Evolutionary conservation across 2,797 vertebrate genomes (phyloP), one percentile per base, ranked within the genome.

Genomic region (Sarcophilus harrisii): DNA sequence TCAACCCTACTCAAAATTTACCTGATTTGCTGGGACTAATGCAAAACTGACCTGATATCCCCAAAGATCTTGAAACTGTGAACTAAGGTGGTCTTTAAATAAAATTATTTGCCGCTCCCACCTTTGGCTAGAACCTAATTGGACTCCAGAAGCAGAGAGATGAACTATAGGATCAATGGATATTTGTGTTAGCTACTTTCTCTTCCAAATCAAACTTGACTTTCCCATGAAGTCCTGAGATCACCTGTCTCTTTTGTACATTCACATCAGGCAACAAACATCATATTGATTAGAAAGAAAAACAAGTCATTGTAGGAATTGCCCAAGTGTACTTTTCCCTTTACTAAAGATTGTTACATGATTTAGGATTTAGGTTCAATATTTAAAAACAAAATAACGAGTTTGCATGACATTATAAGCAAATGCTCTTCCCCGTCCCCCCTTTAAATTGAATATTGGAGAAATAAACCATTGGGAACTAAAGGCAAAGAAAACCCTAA

Each of bases 361-460:
- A 94, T 97, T 94, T 59, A n/a, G 30, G 21, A 81, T 45, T 87
- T 49, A 45, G 9, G 3, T 87, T 49, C 73, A 49, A 49, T 45
- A 81, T 90, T 0, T 0, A 24, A 55, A 30, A 27, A 92, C 28
- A 59, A 8, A 92, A 49, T n/a, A 90, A 21, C 30, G 4, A 62
- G n/a, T 90, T 87, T 52, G 57, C 38, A 30, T 6, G 66, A 14
- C 16, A 90, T 27, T 45, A 38, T 91, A 30, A 90, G 24, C 45
- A 13, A n/a, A 49, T 59, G 27, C 38, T 93, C 13, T 12, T 57
- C 18, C 14, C 38, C 4, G 92, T 6, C 2, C 49, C 3, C 38
- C 13, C 91, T 96, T 62, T 87, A 59, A 91, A 90, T 14, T 94
- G 58, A 94, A 96, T 93, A 91, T 96, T 95, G 57, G 94, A 95